A percentile compares a stretch with the other conserved stretches of the same genome.
phyloP scores from a whole-genome alignment of 1,140 invertebrate genomes.

The Macrosteles quadrilineatus region DNA sequence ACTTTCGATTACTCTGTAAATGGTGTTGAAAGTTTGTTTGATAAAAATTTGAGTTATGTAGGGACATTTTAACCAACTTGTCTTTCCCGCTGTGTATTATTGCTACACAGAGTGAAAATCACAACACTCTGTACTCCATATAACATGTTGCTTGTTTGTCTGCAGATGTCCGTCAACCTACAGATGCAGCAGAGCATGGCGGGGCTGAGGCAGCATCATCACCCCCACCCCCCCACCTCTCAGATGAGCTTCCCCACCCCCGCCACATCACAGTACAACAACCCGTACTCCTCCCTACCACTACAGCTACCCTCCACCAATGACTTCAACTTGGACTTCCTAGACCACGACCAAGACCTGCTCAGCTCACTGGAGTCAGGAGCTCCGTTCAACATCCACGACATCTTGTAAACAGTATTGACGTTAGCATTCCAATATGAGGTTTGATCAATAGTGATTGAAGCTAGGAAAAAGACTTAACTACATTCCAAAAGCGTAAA shows the following conservation, averaged over 20 bases:
- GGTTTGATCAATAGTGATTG: no score
- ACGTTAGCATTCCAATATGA: not conserved
- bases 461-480: no score
- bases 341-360: constrained; percentile 78
- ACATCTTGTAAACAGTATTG: constrained; percentile 50
- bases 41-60: no score
- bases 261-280: constrained; percentile 50
- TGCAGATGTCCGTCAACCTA: constrained; percentile 31
- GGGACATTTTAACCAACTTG: no score
- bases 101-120: no score
- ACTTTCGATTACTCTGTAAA: no score
- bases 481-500: no score
- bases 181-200: constrained; percentile 44
- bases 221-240: constrained; percentile 43
- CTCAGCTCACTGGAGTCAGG: constrained; percentile 67
- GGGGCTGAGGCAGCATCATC: constrained; percentile 44
- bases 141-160: no score
- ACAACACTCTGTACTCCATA: no score
- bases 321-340: constrained; percentile 78
- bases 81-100: no score
- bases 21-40: no score
- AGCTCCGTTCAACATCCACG: constrained; percentile 56
- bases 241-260: constrained; percentile 45
- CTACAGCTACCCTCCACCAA: constrained; percentile 55
- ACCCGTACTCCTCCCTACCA: constrained; percentile 16